Percentiles rank a stretch among this genome's conserved stretches.
phyloP scores from a whole-genome alignment of 2,888 invertebrate genomes.

The Xestia rhomboidea region DNA sequence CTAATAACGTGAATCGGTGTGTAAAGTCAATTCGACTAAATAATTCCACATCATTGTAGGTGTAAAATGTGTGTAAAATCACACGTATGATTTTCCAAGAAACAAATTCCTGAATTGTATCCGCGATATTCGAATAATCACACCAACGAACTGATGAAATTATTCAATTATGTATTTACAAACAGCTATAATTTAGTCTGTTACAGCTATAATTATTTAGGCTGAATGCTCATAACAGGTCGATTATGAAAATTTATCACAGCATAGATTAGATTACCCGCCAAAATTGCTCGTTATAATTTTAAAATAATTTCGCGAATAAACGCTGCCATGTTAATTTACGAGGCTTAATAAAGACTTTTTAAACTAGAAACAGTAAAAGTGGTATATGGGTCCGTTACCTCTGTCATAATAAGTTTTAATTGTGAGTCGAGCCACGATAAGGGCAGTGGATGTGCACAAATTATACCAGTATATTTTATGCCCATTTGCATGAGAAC shows the following conservation, averaged over 20 bases:
- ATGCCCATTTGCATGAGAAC: constrained; percentile 82
- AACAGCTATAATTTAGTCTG: constrained; percentile 4
- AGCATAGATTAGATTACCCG: constrained; percentile 23
- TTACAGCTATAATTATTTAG: constrained; percentile 14
- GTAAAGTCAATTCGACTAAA: background rate
- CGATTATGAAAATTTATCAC: constrained; percentile 42
- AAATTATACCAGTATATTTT: constrained; percentile 76
- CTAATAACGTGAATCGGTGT: background rate
- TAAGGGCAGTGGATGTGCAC: constrained; percentile 73
- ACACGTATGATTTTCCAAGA: background rate
- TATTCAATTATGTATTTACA: background rate
- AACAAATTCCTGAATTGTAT: background rate
- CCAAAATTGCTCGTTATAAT: constrained; percentile 23
- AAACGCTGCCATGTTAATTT: constrained; percentile 37
- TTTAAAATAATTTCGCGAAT: constrained; percentile 26
- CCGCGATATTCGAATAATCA: background rate
- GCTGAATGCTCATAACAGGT: constrained; percentile 25
- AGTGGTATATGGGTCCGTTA: constrained; percentile 63
- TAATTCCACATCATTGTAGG: background rate
- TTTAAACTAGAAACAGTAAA: constrained; percentile 63
- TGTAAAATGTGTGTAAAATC: background rate
- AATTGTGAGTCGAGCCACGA: constrained; percentile 72
- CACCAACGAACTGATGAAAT: background rate
- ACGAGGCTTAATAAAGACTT: constrained; percentile 49
- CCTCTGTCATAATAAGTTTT: constrained; percentile 74